Evolutionary conservation across 2,888 invertebrate species (phyloP).

Genomic region (Sphaerophoria taeniata): DNA sequence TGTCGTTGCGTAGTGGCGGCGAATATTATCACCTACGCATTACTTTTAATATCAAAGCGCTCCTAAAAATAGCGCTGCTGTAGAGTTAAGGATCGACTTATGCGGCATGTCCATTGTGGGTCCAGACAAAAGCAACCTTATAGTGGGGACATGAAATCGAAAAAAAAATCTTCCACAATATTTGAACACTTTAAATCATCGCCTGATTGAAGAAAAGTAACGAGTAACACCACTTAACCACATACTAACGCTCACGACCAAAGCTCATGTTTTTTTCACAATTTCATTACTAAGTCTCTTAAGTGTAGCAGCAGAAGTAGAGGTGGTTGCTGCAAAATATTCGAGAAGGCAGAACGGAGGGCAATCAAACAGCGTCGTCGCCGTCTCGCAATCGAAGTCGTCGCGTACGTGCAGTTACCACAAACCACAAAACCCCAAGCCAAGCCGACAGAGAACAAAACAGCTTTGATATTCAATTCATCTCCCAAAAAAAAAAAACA

Average conservation of each 20-base stretch:
- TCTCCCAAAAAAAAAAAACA: conserved; percentile 30
- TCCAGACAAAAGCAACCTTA: neutral
- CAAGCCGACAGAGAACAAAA: conserved; percentile 12
- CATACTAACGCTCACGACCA: conserved; percentile 55
- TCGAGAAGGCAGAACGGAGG: too few species aligned
- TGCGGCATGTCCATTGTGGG: neutral
- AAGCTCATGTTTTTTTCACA: conserved; percentile 38
- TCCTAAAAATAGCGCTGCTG: conserved; percentile 17
- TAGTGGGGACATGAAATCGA: neutral
- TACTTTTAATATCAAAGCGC: neutral
- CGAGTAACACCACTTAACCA: conserved; percentile 62
- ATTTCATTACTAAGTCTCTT: conserved; percentile 47
- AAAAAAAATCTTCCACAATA: too few species aligned
- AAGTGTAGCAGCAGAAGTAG: neutral
- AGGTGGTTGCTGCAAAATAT: too few species aligned
- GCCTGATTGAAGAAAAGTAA: conserved; percentile 64
- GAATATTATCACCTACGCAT: neutral
- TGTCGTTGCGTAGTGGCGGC: too few species aligned
- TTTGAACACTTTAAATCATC: conserved; percentile 49
- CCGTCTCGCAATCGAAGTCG: neutral
- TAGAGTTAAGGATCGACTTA: neutral
- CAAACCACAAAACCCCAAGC: conserved; percentile 13
- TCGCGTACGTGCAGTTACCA: conserved; percentile 18
- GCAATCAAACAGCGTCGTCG: too few species aligned
- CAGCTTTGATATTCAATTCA: conserved; percentile 51